Evolutionary conservation across 2,113 vertebrate species (phyloP).

Genomic region (Shinisaurus crocodilurus): DNA sequence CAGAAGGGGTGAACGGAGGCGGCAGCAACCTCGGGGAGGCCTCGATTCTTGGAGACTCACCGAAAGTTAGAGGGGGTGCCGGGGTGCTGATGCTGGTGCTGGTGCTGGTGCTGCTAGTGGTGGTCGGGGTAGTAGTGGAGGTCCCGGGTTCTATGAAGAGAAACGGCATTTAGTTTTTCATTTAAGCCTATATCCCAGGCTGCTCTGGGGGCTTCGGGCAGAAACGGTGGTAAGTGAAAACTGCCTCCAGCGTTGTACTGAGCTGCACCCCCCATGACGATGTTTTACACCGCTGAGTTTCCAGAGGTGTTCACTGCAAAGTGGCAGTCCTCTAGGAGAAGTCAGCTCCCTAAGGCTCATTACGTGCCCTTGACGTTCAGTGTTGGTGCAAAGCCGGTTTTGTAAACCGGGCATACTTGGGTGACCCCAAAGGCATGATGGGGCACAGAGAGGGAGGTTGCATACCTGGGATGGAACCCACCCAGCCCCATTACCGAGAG

Average conservation of each 20-base stretch:
- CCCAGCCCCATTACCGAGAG: neutral
- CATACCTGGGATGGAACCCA: accelerated
- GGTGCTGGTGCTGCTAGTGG: neutral
- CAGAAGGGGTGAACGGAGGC: no score
- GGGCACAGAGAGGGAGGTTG: neutral
- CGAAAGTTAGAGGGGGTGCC: neutral
- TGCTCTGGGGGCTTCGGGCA: neutral
- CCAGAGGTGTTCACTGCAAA: no score
- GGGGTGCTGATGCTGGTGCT: neutral
- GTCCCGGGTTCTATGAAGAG: neutral
- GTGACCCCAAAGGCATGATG: accelerated
- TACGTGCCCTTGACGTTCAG: neutral
- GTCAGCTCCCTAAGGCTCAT: no score
- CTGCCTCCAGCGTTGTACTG: no score
- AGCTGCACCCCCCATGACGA: no score
- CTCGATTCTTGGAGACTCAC: neutral
- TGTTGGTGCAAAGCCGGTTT: no score
- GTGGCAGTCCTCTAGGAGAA: no score
- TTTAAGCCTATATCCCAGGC: neutral
- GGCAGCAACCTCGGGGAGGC: no score
- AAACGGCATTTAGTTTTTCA: neutral
- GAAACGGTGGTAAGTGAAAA: neutral
- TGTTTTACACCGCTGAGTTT: no score
- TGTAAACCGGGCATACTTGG: neutral
- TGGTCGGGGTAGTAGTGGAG: no score